Percentiles rank a stretch among this genome's conserved stretches.
Evolutionary conservation across 2,888 invertebrate species (phyloP).

Genomic region (Lissocephala sabroskyi): DNA sequence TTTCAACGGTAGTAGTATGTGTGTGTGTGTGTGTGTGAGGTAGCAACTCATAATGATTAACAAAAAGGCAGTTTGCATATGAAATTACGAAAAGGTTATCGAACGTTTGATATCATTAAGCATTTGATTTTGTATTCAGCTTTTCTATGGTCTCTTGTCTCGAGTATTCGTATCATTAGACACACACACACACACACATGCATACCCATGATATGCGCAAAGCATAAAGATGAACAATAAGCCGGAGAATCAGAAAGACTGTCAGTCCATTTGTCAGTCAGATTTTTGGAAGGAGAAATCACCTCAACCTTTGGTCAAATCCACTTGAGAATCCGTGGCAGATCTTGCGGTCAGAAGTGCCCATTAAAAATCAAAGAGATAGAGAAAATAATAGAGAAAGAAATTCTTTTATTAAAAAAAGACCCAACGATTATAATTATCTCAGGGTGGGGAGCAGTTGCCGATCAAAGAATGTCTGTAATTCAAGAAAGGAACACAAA

Average conservation of each 20-base stretch:
- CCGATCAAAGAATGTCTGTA: too few species aligned
- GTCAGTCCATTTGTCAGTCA: too few species aligned
- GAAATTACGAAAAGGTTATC: constrained; percentile 65
- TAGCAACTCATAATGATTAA: too few species aligned
- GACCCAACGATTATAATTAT: too few species aligned
- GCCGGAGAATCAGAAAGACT: constrained; percentile 20
- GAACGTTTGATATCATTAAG: constrained; percentile 69
- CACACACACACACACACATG: constrained; percentile 26
- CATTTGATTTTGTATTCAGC: constrained; percentile 44
- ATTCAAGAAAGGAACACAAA: too few species aligned
- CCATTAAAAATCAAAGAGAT: constrained; percentile 13
- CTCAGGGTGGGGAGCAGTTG: too few species aligned
- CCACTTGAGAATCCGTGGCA: background rate
- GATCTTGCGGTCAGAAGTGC: constrained; percentile 9
- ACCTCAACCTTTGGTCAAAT: constrained; percentile 24
- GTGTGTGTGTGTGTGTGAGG: too few species aligned
- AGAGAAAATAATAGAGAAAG: too few species aligned
- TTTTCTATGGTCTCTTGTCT: constrained; percentile 28
- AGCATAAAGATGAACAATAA: constrained; percentile 56
- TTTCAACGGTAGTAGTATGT: too few species aligned
- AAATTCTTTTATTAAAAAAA: too few species aligned
- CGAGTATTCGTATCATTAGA: constrained; percentile 34
- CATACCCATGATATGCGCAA: constrained; percentile 37
- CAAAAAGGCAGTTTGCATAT: constrained; percentile 48
- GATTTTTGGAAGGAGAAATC: constrained; percentile 26